Percentiles rank a stretch among this genome's conserved stretches.
Conservation (phyloP, 92 coral and sea anemone genomes). For the Bergia puertoricense region DNA sequence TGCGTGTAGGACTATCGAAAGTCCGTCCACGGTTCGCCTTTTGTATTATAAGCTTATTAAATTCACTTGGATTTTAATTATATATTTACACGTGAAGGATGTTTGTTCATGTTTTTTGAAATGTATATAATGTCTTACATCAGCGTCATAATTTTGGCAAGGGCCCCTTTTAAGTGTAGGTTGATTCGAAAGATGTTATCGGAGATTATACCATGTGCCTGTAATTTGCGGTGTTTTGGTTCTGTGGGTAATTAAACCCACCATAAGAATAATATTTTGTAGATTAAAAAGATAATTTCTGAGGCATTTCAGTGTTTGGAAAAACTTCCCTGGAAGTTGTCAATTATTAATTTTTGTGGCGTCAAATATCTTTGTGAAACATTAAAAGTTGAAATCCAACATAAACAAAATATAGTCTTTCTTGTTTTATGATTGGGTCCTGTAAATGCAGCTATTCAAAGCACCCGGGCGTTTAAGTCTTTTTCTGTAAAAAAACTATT, state of each 20-base stretch:
- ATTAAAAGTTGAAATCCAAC: slow-evolving; percentile 41
- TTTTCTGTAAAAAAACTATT: neutral
- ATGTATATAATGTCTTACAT: slow-evolving; percentile 16
- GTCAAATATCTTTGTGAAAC: slow-evolving; percentile 15
- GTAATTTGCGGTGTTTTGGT: slow-evolving; percentile 21
- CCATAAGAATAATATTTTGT: slow-evolving; percentile 1
- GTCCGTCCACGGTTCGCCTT: neutral
- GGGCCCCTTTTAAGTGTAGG: slow-evolving; percentile 9
- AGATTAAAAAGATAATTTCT: slow-evolving; percentile 22
- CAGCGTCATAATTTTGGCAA: slow-evolving; percentile 19
- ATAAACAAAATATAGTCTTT: slow-evolving; percentile 2
- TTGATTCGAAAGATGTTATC: slow-evolving; percentile 28
- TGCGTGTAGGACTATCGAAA: neutral
- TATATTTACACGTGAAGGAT: neutral
- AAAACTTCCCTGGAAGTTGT: slow-evolving; percentile 13
- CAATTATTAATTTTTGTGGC: slow-evolving; percentile 37
- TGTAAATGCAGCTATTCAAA: neutral
- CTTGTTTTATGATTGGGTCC: neutral
- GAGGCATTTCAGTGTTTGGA: slow-evolving; percentile 15
- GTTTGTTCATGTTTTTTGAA: slow-evolving; percentile 14
- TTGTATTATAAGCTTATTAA: slow-evolving; percentile 3
- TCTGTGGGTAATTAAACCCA: slow-evolving; percentile 24
- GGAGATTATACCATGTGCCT: slow-evolving; percentile 26
- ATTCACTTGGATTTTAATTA: slow-evolving; percentile 14
- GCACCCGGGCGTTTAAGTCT: neutral